Percentiles rank a stretch among this genome's conserved stretches.
These are phyloP conservation scores for Aepyceros melampus DNA, from an alignment of 2,113 vertebrate genomes.

Conservation along the genomic window DNA sequence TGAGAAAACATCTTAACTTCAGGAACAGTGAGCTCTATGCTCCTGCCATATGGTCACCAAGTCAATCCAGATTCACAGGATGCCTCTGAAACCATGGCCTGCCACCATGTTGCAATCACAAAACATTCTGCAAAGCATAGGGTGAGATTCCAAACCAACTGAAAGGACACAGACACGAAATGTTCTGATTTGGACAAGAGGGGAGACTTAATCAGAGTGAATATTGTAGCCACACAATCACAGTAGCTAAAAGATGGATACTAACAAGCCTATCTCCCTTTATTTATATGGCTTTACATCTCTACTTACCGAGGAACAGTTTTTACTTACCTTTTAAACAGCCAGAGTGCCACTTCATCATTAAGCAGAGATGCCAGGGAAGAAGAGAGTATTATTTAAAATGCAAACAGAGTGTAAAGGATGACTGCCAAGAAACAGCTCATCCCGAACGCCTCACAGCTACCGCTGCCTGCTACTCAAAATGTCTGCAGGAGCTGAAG, in stretches of 20 bases:
- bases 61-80: not conserved
- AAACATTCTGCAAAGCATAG: slow-evolving; percentile 19
- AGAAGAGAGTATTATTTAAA: slow-evolving; percentile 68
- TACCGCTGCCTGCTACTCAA: not conserved
- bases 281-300: slow-evolving; percentile 28
- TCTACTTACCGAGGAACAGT: slow-evolving; percentile 47
- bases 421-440: slow-evolving; percentile 65
- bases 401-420: slow-evolving; percentile 57
- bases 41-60: not conserved
- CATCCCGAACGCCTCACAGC: slow-evolving; percentile 6
- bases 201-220: slow-evolving; percentile 36
- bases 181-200: slow-evolving; percentile 6
- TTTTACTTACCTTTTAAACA: slow-evolving; percentile 64
- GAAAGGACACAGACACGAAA: slow-evolving; percentile 15
- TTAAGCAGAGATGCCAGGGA: slow-evolving; percentile 54
- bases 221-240: slow-evolving; percentile 16
- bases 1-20: not conserved
- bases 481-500: not conserved
- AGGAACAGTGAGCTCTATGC: not conserved
- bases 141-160: slow-evolving; percentile 28
- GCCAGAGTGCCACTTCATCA: slow-evolving; percentile 65
- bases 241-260: slow-evolving; percentile 19
- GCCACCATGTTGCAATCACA: not conserved
- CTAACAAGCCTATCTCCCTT: slow-evolving; percentile 3
- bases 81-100: not conserved